These are phyloP conservation scores for Drosophila imparisetae DNA, from an alignment of 2,888 invertebrate genomes.

Conservation along the genomic window DNA sequence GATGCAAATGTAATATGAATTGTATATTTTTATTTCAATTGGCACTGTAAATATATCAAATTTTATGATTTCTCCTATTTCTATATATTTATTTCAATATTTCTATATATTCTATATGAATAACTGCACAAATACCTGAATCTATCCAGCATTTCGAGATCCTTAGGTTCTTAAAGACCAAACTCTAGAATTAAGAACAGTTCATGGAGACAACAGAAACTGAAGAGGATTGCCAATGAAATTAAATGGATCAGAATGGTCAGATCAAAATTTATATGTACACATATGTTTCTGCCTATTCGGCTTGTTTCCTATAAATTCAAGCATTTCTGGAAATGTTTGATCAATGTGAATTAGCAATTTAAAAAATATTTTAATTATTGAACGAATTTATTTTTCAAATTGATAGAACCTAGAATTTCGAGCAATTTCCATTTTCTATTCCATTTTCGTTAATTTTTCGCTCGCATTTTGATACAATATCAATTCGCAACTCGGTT, in stretches of 20 bases:
- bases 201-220: not conserved
- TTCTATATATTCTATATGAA: not conserved
- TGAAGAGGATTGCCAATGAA: not conserved
- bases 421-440: not conserved
- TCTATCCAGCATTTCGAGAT: not conserved
- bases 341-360: too few species aligned
- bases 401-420: not conserved
- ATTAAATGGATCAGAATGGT: too few species aligned
- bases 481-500: constrained; percentile 5
- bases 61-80: not conserved
- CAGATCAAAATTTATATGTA: too few species aligned
- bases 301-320: too few species aligned
- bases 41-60: not conserved
- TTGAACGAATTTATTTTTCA: too few species aligned
- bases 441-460: constrained; percentile 5
- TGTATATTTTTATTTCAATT: not conserved
- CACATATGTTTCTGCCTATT: too few species aligned
- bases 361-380: too few species aligned
- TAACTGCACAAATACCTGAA: not conserved
- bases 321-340: too few species aligned
- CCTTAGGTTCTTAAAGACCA: not conserved
- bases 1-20: not conserved
- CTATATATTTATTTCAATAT: too few species aligned
- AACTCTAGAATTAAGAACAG: not conserved
- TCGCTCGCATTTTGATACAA: constrained; percentile 17